Evolutionary conservation across 2,888 invertebrate species (phyloP).

Genomic region (Limnephilus auricula): DNA sequence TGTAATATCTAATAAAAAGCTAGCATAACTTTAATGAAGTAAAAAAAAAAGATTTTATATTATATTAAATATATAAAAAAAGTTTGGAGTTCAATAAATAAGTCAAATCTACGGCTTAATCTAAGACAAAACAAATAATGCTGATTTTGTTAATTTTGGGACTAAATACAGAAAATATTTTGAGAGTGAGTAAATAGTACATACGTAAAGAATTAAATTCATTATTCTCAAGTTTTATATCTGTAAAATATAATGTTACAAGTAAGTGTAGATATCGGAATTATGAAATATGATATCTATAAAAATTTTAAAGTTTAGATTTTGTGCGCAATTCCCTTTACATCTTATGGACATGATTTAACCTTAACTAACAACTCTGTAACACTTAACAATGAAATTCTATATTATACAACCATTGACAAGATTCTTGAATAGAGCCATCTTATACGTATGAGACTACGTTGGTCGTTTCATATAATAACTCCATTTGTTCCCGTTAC

Average conservation of each 20-base stretch:
- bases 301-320: slow-evolving; percentile 20
- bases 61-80: not conserved
- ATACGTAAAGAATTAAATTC: not conserved
- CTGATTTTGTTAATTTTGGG: not conserved
- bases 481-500: slow-evolving; percentile 3
- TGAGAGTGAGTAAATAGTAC: not conserved
- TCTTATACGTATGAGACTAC: slow-evolving; percentile 40
- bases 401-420: slow-evolving; percentile 49
- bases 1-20: not conserved
- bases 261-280: not conserved
- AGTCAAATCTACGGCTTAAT: not conserved
- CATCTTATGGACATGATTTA: slow-evolving; percentile 51
- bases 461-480: slow-evolving; percentile 49
- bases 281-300: not conserved
- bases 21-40: not conserved
- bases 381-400: slow-evolving; percentile 32
- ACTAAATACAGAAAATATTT: not conserved
- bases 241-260: not conserved
- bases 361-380: slow-evolving; percentile 32
- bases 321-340: slow-evolving; percentile 57
- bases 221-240: not conserved
- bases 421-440: slow-evolving; percentile 50
- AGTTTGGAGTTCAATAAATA: not conserved
- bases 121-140: not conserved
- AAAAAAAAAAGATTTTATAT: not conserved